Percentiles rank a stretch among this genome's conserved stretches.
phyloP scores from a whole-genome alignment of 2,888 invertebrate genomes.

The Drosophila basisetae region DNA sequence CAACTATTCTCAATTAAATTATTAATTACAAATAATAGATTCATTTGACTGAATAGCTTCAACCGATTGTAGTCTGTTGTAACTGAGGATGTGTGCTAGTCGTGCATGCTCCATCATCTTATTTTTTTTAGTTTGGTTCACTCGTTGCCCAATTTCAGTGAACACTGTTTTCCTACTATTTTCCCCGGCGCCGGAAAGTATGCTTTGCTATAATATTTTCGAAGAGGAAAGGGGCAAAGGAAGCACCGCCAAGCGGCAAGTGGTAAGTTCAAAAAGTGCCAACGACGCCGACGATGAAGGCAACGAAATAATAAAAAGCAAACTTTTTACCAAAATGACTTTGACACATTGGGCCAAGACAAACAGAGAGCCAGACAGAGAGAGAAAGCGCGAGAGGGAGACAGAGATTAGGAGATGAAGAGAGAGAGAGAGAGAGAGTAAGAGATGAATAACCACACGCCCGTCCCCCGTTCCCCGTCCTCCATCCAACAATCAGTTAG shows the following conservation, averaged over 20 bases:
- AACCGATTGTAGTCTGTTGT: not conserved
- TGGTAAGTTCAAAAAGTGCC: slow-evolving; percentile 70
- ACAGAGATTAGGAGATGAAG: not conserved
- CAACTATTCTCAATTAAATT: not conserved
- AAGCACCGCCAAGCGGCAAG: slow-evolving; percentile 31
- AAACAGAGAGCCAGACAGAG: slow-evolving; percentile 45
- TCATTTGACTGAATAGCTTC: not conserved
- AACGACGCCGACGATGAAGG: slow-evolving; percentile 61
- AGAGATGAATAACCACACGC: slow-evolving; percentile 34
- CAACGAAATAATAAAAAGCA: slow-evolving; percentile 74
- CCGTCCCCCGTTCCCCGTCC: not conserved
- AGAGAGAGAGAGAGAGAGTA: not conserved
- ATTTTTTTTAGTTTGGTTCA: slow-evolving; percentile 31
- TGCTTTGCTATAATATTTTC: slow-evolving; percentile 60
- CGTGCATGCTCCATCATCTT: slow-evolving; percentile 14
- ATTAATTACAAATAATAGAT: not conserved
- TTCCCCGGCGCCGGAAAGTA: slow-evolving; percentile 54
- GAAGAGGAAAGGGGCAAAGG: slow-evolving; percentile 3
- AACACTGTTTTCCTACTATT: slow-evolving; percentile 52
- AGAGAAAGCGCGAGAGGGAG: not conserved
- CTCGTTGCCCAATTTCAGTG: slow-evolving; percentile 56
- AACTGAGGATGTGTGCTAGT: slow-evolving; percentile 6
- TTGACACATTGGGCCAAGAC: slow-evolving; percentile 77
- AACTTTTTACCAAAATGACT: slow-evolving; percentile 78
- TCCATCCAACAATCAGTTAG: slow-evolving; percentile 28